These are phyloP conservation scores for Agonopterix heracliana DNA, from an alignment of 2,888 invertebrate genomes.

Conservation along the genomic window DNA sequence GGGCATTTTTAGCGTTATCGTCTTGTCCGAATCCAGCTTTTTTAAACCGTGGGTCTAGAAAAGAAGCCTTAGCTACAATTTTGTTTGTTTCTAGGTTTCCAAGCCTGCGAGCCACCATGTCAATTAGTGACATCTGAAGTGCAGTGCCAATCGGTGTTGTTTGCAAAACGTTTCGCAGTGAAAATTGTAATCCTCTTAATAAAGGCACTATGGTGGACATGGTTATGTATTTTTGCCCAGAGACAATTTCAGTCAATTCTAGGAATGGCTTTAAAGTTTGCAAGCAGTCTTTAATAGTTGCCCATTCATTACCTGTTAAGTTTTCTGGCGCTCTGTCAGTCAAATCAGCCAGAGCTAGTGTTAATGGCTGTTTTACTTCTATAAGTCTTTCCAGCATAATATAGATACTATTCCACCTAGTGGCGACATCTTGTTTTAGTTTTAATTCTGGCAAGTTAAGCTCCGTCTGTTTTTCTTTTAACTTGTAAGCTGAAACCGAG, in stretches of 20 bases:
- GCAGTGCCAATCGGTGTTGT: accelerated
- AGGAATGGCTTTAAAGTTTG: neutral
- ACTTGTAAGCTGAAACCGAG: neutral
- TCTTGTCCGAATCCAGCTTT: neutral
- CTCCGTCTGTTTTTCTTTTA: neutral
- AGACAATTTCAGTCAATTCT: neutral
- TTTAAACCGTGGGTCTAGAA: neutral
- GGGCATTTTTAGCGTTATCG: too few species aligned
- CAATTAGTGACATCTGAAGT: neutral
- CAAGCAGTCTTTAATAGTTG: neutral
- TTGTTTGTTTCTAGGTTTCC: neutral
- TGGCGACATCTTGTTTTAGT: neutral
- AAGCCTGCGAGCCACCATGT: neutral
- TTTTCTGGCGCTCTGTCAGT: neutral
- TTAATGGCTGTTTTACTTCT: neutral
- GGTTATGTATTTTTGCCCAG: neutral
- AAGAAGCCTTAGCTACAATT: neutral
- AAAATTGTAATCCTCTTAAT: neutral
- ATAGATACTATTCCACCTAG: neutral
- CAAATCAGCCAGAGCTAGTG: neutral
- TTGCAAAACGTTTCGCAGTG: neutral
- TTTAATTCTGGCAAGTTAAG: neutral
- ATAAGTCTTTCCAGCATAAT: neutral
- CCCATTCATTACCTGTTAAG: neutral
- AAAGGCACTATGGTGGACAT: neutral